These are phyloP conservation scores for Campoletis sonorensis DNA, from an alignment of 1,140 invertebrate species.

Conservation along the genomic window DNA sequence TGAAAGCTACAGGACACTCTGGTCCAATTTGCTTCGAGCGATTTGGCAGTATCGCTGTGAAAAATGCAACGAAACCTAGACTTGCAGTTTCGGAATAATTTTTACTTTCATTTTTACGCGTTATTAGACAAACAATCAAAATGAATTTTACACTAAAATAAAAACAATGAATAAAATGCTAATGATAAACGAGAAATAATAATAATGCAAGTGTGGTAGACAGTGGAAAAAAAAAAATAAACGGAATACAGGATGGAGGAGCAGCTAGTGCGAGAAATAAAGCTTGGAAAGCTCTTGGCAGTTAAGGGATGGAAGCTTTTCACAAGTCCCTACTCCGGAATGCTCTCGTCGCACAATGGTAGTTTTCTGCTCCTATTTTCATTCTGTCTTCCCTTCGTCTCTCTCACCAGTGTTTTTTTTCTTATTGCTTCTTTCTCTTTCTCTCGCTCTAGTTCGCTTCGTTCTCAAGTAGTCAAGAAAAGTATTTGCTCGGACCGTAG, in stretches of 20 bases:
- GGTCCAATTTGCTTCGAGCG: too few relatives aligned
- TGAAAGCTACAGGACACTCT: too few relatives aligned
- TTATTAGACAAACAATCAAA: too few relatives aligned
- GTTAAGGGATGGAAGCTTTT: slow-evolving; percentile 40
- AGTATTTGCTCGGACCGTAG: slow-evolving; percentile 52
- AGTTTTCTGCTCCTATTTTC: slow-evolving; percentile 32
- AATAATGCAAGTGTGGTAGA: slow-evolving; percentile 24
- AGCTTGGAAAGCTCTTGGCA: slow-evolving; percentile 42
- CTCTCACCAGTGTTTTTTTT: slow-evolving; percentile 12
- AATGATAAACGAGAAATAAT: neutral
- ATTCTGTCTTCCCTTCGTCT: slow-evolving; percentile 12
- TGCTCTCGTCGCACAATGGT: slow-evolving; percentile 33
- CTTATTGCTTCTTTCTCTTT: neutral
- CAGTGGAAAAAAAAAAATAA: neutral
- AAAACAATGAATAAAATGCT: too few relatives aligned
- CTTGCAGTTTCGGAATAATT: too few relatives aligned
- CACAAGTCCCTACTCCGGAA: slow-evolving; percentile 15
- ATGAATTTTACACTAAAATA: too few relatives aligned
- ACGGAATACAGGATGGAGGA: slow-evolving; percentile 16
- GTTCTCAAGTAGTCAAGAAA: slow-evolving; percentile 51
- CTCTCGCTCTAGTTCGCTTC: slow-evolving; percentile 23
- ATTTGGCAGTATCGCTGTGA: too few relatives aligned
- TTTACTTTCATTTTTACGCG: too few relatives aligned
- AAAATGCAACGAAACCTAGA: too few relatives aligned
- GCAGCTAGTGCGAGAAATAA: slow-evolving; percentile 30